Base-by-base conservation (phyloP, 2,113 vertebrate genomes). In the Azemiops feae region DNA sequence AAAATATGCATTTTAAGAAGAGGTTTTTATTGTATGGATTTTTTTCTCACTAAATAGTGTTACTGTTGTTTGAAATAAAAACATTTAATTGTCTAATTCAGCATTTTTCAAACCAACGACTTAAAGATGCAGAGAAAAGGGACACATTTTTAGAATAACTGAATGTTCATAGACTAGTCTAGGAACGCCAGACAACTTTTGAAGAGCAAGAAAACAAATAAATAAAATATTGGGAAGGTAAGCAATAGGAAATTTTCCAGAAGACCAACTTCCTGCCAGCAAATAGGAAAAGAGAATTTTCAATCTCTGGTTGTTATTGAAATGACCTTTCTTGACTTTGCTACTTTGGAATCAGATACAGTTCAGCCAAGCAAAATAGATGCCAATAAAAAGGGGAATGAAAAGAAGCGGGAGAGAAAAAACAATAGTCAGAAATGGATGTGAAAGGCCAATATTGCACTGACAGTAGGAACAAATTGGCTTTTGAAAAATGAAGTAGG, bases 381-480 rank as follows among this genome's bases (percentile, higher is more conserved):
- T 90, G 34, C 87, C 93, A 60, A 8, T 55, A 95, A 89, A 85
- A 94, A 74, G 47, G 89, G 14, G 34, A 30, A 14, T 69, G 60
- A 55, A 53, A 87, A 20, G 39, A 34, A 0, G 6, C 91, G 64
- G 93, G 54, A 47, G 23, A 0, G 0, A 39, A 91, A 8, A 0
- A 0, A n/a, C 91, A 14, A 22, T n/a, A 47, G 43, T 60, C 88
- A 57, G 91, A 85, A 50, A 93, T 47, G 7, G 43, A 81, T 86
- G 23, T 23, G 45, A 86, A 93, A 93, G 92, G 88, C 89, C 92
- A 93, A 86, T 93, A 93, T 90, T 93, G 54, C 92, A 85, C 88
- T 18, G 88, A 43, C 54, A 86, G 43, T 25, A 39, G 47, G 92
- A 86, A 90, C 54, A 90, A 93, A 93, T 90, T 86, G 88, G n/a